Percentiles rank a stretch among this genome's conserved stretches.
These are phyloP conservation scores for Homalodisca vitripennis DNA, from an alignment of 1,140 invertebrate species.

Conservation along the genomic window DNA sequence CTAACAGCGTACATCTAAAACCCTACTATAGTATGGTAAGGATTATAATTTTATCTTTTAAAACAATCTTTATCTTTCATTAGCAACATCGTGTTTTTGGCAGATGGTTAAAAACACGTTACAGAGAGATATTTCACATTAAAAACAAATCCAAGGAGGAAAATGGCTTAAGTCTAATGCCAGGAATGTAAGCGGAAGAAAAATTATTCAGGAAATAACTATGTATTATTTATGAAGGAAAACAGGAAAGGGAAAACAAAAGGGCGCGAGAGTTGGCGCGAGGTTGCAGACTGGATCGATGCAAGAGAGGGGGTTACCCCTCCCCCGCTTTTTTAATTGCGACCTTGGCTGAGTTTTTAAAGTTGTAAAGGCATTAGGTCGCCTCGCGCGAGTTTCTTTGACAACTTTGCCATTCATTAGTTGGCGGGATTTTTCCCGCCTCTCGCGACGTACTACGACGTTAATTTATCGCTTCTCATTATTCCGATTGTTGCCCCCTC, in stretches of 20 bases:
- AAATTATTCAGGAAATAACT: conserved; percentile 10
- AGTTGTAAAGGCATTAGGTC: conserved; percentile 30
- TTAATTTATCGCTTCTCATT: conserved; percentile 24
- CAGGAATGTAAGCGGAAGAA: conserved; percentile 16
- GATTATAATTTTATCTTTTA: no score
- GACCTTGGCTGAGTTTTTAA: conserved; percentile 31
- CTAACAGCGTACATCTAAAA: no score
- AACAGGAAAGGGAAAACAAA: conserved; percentile 24
- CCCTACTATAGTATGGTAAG: no score
- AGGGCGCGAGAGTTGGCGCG: background rate
- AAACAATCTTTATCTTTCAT: no score
- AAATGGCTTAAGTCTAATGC: background rate
- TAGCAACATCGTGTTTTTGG: no score
- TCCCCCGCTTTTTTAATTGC: conserved; percentile 28
- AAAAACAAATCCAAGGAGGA: background rate
- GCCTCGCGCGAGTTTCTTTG: conserved; percentile 13
- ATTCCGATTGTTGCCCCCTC: conserved; percentile 17
- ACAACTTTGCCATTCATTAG: conserved; percentile 30
- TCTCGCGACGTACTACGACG: background rate
- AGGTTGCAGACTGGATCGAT: background rate
- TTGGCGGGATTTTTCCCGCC: background rate
- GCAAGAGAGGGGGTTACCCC: conserved; percentile 9
- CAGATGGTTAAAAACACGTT: no score
- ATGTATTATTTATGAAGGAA: conserved; percentile 11
- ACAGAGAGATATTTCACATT: background rate